These are phyloP conservation scores for Otis tarda DNA, from an alignment of 2,113 vertebrate genomes.

Conservation along the genomic window DNA sequence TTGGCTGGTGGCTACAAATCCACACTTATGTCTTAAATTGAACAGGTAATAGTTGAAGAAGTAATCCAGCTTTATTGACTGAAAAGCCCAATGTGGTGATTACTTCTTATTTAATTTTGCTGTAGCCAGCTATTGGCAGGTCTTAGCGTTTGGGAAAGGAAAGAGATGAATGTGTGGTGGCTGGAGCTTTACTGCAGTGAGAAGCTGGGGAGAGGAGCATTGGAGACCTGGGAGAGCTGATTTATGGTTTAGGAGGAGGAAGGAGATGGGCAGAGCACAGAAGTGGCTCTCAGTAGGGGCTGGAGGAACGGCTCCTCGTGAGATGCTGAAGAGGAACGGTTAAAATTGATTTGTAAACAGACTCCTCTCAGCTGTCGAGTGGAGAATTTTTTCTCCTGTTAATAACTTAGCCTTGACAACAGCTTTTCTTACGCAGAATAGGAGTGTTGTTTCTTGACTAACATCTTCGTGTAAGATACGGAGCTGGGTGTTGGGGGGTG, in stretches of 20 bases:
- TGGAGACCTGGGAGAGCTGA: neutral
- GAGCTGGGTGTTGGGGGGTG: constrained; percentile 19
- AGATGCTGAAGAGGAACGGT: neutral
- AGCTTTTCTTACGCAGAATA: neutral
- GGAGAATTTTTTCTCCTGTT: neutral
- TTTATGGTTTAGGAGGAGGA: neutral
- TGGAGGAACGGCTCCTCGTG: neutral
- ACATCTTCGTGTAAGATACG: neutral
- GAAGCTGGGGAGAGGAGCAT: neutral
- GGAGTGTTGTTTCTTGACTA: constrained; percentile 20
- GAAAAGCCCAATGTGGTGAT: neutral
- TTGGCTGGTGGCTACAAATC: neutral
- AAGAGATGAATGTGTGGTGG: neutral
- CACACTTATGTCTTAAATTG: neutral
- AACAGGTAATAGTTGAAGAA: neutral
- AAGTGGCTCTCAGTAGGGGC: neutral
- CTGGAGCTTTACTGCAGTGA: neutral
- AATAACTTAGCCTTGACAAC: neutral
- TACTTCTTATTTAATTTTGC: constrained; percentile 13
- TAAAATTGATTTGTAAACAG: neutral
- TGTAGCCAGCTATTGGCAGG: neutral
- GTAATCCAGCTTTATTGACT: constrained; percentile 11
- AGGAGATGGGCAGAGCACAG: neutral
- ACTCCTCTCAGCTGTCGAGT: neutral
- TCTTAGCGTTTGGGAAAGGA: neutral